Percentiles rank a stretch among this genome's conserved stretches.
phyloP scores from a whole-genome alignment of 2,888 invertebrate genomes.

The Trachelus stipa region DNA sequence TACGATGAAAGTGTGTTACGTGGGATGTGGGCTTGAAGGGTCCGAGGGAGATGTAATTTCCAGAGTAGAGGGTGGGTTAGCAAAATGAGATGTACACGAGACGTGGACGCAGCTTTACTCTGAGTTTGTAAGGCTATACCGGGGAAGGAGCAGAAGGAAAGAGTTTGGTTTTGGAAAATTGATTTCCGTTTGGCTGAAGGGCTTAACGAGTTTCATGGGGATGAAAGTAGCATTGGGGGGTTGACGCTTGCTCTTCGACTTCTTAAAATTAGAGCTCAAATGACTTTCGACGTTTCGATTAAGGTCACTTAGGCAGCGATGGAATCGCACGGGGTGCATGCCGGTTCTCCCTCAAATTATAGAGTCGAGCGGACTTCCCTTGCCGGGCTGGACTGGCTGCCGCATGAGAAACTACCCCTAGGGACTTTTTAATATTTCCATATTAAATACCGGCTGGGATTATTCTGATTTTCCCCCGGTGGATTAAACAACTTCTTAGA shows the following conservation, averaged over 20 bases:
- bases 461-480: background rate
- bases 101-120: constrained; percentile 4
- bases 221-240: background rate
- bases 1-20: background rate
- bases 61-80: background rate
- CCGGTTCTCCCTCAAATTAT: constrained; percentile 25
- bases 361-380: constrained; percentile 20
- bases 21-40: background rate
- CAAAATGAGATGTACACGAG: constrained; percentile 17
- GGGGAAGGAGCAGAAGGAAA: background rate
- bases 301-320: constrained; percentile 31
- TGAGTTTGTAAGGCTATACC: background rate
- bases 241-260: background rate
- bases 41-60: background rate
- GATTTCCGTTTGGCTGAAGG: background rate
- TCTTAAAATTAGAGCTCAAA: constrained; percentile 17
- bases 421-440: background rate
- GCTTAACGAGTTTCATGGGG: background rate
- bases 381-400: background rate
- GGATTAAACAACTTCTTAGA: background rate
- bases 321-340: constrained; percentile 3
- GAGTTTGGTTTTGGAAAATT: background rate
- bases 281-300: constrained; percentile 46
- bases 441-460: background rate
- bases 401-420: background rate